Conservation (phyloP, 2,113 vertebrate genomes). For the Nanorana parkeri region DNA sequence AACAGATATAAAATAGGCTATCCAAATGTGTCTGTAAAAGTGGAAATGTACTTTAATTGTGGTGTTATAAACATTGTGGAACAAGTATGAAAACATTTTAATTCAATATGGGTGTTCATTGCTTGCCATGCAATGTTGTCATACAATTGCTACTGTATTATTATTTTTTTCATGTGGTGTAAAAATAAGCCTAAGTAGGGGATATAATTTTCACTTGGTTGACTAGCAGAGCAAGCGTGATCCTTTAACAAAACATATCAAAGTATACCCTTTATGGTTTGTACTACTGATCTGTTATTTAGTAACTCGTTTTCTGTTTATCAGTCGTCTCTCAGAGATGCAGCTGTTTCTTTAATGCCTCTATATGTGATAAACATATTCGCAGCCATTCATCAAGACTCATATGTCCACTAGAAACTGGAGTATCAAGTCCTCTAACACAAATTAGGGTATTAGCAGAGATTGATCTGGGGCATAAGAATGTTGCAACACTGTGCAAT, state of each 20-base stretch:
- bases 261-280: too few relatives aligned
- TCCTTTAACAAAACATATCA: not conserved
- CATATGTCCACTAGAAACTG: not conserved
- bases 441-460: not conserved
- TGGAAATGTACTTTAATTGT: too few relatives aligned
- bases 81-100: too few relatives aligned
- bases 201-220: too few relatives aligned
- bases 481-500: not conserved
- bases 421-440: not conserved
- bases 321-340: constrained; percentile 1
- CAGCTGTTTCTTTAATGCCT: constrained; percentile 29
- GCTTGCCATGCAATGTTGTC: too few relatives aligned
- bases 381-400: constrained; percentile 7
- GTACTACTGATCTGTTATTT: not conserved
- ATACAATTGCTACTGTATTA: too few relatives aligned
- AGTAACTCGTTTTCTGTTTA: constrained; percentile 16
- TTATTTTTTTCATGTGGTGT: too few relatives aligned
- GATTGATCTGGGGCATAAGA: not conserved
- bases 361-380: constrained; percentile 11
- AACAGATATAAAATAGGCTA: too few relatives aligned
- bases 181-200: too few relatives aligned
- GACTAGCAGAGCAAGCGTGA: not conserved
- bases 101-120: too few relatives aligned
- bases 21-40: too few relatives aligned
- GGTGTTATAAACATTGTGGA: too few relatives aligned